These are phyloP conservation scores for Tineola bisselliella DNA, from an alignment of 2,888 invertebrate genomes.

Conservation along the genomic window DNA sequence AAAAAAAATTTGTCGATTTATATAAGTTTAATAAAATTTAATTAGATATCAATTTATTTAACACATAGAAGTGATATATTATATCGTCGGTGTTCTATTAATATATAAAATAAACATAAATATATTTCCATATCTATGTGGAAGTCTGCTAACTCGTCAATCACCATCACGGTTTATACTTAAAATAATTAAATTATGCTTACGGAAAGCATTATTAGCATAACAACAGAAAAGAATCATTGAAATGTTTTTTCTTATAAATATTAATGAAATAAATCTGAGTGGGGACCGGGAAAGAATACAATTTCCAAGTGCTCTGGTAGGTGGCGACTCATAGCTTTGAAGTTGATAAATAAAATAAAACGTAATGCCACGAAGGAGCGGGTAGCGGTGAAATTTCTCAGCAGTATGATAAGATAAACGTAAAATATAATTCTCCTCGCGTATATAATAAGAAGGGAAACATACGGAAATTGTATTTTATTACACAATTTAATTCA, in stretches of 20 bases:
- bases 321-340: not conserved
- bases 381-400: not conserved
- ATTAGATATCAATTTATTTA: no score
- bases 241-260: constrained; percentile 2
- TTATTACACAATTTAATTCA: no score
- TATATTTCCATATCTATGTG: no score
- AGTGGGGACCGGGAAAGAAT: constrained; percentile 1
- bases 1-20: no score
- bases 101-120: no score
- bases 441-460: not conserved
- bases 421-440: not conserved
- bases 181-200: not conserved
- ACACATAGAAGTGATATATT: no score
- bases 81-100: no score
- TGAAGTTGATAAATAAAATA: constrained; percentile 4
- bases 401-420: not conserved
- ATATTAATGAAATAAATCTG: constrained; percentile 4
- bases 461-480: not conserved
- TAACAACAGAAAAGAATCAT: not conserved
- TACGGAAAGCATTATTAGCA: not conserved
- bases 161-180: not conserved
- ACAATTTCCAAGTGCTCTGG: not conserved
- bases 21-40: no score
- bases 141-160: not conserved
- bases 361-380: not conserved